Base-by-base conservation (phyloP, 1,140 invertebrate genomes). In the Drusus annulatus region DNA sequence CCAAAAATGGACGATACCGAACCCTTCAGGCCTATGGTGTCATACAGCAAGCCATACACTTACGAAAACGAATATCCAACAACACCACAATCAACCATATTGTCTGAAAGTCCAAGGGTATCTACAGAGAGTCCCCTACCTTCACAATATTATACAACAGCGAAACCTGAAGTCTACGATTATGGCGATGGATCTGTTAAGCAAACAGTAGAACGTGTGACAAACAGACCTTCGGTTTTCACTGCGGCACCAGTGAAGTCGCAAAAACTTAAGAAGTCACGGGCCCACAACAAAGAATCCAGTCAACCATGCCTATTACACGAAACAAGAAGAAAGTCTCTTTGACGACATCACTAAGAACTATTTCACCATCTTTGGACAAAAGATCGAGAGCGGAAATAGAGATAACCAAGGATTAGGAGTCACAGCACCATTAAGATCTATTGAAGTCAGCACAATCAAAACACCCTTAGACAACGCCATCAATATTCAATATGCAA, bases 291-390 rank as follows among this genome's bases (percentile, higher is more conserved):
- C 93, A 0, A 89, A 91, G 0, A 93, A 92, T 84, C 93, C 93
- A 4, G 86, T 92, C 28, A 92, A 92, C 71, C 90, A 93, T 79
- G 91, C 90, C 1, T 94, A 93, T 82, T 94, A 94, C 84, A 94
- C 93, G 0, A 93, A 93, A 84, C 93, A 94, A 76, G 94, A 95
- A 60, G 93, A 93, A 80, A 90, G 90, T 50, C 90, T 93, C 31
- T 87, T 95, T 51, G 94, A 95, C 80, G 94, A 95, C 81, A 93
- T 93, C 10, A 95, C 94, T 2, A 94, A 93, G 84, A 94, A 94
- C 81, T 94, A 94, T 68, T 94, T 95, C 81, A 94, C 93, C 25
- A 91, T 93, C 78, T 95, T 95, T 81, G 94, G 94, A 0, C 93
- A 94, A 83, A 95, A 94, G 86, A 84, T 95, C 3, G 90, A 90